These are phyloP conservation scores for Ardeotis arabs DNA, from an alignment of 2,113 vertebrate genomes.

Conservation along the genomic window DNA sequence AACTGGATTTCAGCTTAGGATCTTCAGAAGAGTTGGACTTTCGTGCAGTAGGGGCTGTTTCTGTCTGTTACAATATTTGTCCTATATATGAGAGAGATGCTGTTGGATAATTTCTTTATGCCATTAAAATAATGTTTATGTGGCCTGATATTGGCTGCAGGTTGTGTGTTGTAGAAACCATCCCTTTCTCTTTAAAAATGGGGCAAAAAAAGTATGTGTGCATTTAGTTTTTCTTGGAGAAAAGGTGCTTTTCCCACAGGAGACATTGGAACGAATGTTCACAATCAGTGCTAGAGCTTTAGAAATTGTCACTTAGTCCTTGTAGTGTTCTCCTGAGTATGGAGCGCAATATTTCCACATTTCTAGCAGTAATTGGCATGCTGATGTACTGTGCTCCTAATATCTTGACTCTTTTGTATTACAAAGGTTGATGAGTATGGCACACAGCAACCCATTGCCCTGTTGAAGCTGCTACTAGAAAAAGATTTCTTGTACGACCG, in stretches of 20 bases:
- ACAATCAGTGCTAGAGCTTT: not conserved
- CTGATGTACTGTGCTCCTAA: not conserved
- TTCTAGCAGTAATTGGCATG: not conserved
- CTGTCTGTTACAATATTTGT: not conserved
- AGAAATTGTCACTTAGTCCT: not conserved
- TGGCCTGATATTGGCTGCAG: not conserved
- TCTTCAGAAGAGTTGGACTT: not conserved
- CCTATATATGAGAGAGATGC: not conserved
- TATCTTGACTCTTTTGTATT: not conserved
- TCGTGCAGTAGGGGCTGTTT: not conserved
- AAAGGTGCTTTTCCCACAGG: not conserved
- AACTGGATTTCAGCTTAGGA: not conserved
- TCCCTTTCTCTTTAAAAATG: not conserved
- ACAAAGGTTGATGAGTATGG: conserved; percentile 91
- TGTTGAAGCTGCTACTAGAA: conserved; percentile 91
- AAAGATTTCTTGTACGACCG: conserved; percentile 90
- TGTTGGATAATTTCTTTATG: not conserved
- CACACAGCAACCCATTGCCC: conserved; percentile 94
- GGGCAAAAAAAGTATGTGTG: not conserved
- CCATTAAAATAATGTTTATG: not conserved
- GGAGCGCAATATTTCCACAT: not conserved
- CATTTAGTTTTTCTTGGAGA: not conserved
- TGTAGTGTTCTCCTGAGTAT: not conserved
- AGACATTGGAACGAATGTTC: not conserved
- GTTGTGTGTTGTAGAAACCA: not conserved